Evolutionary conservation across 2,888 invertebrate species (phyloP).

Genomic region (Ceriagrion tenellum): DNA sequence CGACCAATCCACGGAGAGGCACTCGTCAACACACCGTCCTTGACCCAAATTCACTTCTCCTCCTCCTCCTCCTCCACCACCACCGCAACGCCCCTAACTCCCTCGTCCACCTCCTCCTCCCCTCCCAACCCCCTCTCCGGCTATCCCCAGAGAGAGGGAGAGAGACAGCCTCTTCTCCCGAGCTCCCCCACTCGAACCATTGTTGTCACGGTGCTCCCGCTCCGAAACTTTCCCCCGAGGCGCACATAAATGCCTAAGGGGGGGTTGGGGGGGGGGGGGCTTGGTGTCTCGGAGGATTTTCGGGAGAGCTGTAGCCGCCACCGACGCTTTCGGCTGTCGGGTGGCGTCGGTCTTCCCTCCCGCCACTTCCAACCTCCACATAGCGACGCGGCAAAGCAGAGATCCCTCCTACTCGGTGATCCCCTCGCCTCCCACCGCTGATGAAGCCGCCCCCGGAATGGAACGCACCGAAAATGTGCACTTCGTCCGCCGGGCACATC

Average conservation of each 20-base stretch:
- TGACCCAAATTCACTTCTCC: slow-evolving; percentile 51
- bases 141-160: not conserved
- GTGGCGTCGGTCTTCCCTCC: not conserved
- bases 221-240: not conserved
- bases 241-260: not conserved
- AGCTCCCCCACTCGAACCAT: slow-evolving; percentile 43
- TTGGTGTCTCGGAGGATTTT: no score
- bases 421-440: not conserved
- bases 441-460: not conserved
- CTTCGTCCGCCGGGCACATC: not conserved
- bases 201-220: slow-evolving; percentile 48
- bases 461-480: not conserved
- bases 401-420: not conserved
- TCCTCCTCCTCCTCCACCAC: not conserved
- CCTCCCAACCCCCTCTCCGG: not conserved
- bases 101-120: not conserved
- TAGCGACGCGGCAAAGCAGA: no score
- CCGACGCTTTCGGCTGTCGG: not conserved
- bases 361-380: no score
- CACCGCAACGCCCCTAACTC: not conserved
- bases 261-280: not conserved
- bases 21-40: slow-evolving; percentile 63
- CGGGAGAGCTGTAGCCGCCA: not conserved
- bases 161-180: not conserved
- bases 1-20: slow-evolving; percentile 51